Evolutionary conservation across 2,113 vertebrate genomes (phyloP), one percentile per base, ranked within the genome.

Genomic region (Ailurus styani): DNA sequence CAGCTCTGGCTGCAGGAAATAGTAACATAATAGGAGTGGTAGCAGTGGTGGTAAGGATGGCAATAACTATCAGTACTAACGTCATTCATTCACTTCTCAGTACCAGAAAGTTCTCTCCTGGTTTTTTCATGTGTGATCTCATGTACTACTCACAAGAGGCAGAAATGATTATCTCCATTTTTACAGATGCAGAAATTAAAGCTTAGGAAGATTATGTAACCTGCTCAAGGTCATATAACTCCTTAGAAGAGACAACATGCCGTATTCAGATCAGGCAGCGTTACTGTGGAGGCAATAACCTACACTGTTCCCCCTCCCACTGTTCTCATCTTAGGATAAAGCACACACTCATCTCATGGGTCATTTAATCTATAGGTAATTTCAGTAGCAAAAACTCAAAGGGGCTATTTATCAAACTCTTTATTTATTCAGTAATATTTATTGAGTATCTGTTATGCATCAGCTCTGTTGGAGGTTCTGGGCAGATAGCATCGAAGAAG

Each of bases 181-280:
- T 82, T 86, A 25, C 7, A 55, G 37, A 62, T 66, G 13, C 3
- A 25, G 82, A 84, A 90, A 78, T 75, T 78, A 85, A 91, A 95
- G 23, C 21, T 66, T 73, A 40, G 5, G 40, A 21, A 81, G 23
- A 34, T 86, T 52, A 62, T 66, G 10, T 85, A 54, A 88, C 62
- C 81, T 95, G 50, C 31, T 70, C 21, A 42, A 78, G 47, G 42
- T 55, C 40, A 47, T 60, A 27, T 42, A 75, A 77, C 60, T 81
- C 34, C 27, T 78, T 27, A 37, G 50, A 78, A 54, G 47, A n/a
- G 47, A 47, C 40, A 91, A 31, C 18, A 90, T 50, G 7, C 31
- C 5, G 1, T 10, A 21, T 86, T 68, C 23, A 60, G 34, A 50
- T 25, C 25, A 83, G 75, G 77, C 15, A 47, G 23, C 10, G 17